These are phyloP conservation scores for Chironex yamaguchii DNA, from an alignment of 30 jellyfish, hydroid and myxozoan genomes.

Conservation along the genomic window DNA sequence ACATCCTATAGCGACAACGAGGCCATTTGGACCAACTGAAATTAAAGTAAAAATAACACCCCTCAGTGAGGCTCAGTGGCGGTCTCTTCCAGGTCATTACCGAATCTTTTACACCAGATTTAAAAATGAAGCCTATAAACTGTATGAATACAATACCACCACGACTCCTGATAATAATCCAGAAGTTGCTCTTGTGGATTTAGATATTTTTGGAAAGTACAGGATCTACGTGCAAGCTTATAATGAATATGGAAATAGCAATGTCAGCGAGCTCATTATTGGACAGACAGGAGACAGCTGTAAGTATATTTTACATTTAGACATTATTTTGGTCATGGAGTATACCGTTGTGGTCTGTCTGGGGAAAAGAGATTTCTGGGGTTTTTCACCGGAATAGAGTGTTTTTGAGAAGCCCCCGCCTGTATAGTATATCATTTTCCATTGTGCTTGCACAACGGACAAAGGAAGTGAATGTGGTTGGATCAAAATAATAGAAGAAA, in stretches of 20 bases:
- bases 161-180: neutral
- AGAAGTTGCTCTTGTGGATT: neutral
- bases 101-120: neutral
- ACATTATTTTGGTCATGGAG: no score
- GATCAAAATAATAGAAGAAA: no score
- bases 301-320: no score
- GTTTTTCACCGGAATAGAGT: no score
- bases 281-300: neutral
- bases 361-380: no score
- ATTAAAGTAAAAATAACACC: neutral
- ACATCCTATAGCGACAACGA: neutral
- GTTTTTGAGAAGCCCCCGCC: no score
- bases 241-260: neutral
- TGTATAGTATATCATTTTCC: no score
- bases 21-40: neutral
- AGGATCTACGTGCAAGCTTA: neutral
- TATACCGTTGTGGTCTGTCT: no score
- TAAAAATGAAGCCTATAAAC: neutral
- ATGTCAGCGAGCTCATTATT: neutral
- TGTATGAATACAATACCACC: neutral
- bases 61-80: neutral
- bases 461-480: no score
- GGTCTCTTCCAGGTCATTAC: neutral
- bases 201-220: neutral
- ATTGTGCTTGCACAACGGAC: no score